Evolutionary conservation across 2,797 vertebrate species (phyloP), one percentile per base, ranked within the genome.

Genomic region (Atherinosoma microstoma): DNA sequence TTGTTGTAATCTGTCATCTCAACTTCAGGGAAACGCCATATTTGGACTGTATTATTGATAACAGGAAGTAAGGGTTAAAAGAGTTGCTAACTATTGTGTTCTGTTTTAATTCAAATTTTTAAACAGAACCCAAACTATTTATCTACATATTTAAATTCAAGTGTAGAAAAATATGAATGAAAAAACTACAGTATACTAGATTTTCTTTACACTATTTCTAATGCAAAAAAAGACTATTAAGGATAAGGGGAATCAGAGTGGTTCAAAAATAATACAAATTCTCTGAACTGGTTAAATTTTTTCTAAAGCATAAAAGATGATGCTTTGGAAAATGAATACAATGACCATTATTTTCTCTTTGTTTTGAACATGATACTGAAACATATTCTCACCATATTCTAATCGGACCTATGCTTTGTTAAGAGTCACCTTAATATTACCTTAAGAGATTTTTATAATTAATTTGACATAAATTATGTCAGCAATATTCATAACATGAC

Each of bases 261-360:
- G 12, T 53, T 64, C 2, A 35, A n/a, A 16, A 36, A 2, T 36
- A 36, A 11, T 11, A 40, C 38, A 15, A 40, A 15, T 2, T 15
- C 38, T 40, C 7, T 53, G 24, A 13, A 47, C 49, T 16, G 8
- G 63, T 35, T 15, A 13, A 1, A 47, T 30, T 62, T 27, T 45
- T n/a, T 40, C 49, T 11, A 4, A 9, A 16, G 8, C 16, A 68
- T 10, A 38, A 30, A 32, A 5, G 30, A 40, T 58, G 0, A 29
- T n/a, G 20, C 27, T 54, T 30, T 12, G 47, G 0, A 35, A 67
- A 60, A 42, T 54, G 3, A 34, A 40, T 7, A n/a, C 57, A 54
- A 2, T 47, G 32, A 64, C 67, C 11, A 58, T 68, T 64, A 5
- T 38, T 47, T 59, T 58, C 3, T 58, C 32, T 65, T 42, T 70